phyloP scores from a whole-genome alignment of 2,113 vertebrate species.

The Anarhynchus alexandrinus region DNA sequence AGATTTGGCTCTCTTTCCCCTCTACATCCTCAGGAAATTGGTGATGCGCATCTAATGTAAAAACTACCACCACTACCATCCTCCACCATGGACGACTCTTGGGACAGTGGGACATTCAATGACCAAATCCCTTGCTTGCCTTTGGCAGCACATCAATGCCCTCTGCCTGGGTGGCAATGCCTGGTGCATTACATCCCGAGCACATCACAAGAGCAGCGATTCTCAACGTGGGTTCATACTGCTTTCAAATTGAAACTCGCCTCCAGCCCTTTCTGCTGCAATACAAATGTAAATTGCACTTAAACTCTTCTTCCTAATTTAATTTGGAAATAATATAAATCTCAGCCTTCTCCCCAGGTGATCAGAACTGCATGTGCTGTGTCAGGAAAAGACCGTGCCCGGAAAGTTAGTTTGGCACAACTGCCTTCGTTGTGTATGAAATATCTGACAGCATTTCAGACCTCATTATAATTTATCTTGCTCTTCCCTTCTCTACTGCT shows the following conservation, averaged over 20 bases:
- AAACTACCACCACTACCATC: background rate
- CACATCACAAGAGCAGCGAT: background rate
- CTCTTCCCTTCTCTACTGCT: background rate
- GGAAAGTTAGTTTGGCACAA: background rate
- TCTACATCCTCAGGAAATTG: background rate
- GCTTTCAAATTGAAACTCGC: background rate
- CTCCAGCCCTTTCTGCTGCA: background rate
- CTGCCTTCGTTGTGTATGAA: background rate
- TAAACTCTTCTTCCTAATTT: background rate
- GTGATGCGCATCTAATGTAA: background rate
- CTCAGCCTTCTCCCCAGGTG: background rate
- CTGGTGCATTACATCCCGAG: accelerated
- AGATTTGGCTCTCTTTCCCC: background rate
- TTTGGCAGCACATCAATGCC: background rate
- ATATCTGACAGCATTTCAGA: background rate
- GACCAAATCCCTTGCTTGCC: background rate
- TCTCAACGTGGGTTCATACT: accelerated
- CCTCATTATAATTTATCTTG: background rate
- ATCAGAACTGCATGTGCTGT: background rate
- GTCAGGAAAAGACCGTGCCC: background rate
- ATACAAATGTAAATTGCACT: background rate
- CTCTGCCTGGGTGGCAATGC: background rate
- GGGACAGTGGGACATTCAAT: background rate
- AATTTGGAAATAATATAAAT: slow-evolving; percentile 11
- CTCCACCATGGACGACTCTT: background rate